phyloP scores from a whole-genome alignment of 2,888 invertebrate species.

The Acronicta alni region DNA sequence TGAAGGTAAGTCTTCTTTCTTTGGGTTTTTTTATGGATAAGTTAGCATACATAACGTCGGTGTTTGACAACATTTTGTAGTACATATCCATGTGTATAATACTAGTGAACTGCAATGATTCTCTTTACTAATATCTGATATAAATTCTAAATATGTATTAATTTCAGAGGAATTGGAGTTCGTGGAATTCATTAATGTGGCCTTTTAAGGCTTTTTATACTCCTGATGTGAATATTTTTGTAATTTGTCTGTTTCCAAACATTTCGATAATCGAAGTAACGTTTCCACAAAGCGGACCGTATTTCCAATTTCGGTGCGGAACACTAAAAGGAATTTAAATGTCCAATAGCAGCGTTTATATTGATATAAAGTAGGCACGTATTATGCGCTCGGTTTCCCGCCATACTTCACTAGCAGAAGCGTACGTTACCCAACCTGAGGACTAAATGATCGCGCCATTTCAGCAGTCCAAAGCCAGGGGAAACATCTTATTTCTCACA shows the following conservation, averaged over 20 bases:
- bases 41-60: constrained; percentile 8
- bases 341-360: constrained; percentile 42
- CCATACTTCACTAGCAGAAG: constrained; percentile 52
- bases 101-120: too few relatives aligned
- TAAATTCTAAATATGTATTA: too few relatives aligned
- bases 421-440: constrained; percentile 47
- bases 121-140: too few relatives aligned
- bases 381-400: constrained; percentile 46
- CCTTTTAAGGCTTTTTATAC: too few relatives aligned
- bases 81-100: too few relatives aligned
- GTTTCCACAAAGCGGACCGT: constrained; percentile 15
- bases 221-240: constrained; percentile 2
- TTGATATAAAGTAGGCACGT: constrained; percentile 54
- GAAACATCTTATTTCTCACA: constrained; percentile 69
- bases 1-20: constrained; percentile 31
- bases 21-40: constrained; percentile 20
- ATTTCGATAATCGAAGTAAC: constrained; percentile 2
- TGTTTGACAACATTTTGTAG: neutral
- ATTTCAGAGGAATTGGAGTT: too few relatives aligned
- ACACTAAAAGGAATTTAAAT: constrained; percentile 33
- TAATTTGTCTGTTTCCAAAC: neutral
- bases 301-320: constrained; percentile 16
- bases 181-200: too few relatives aligned
- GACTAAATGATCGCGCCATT: constrained; percentile 64
- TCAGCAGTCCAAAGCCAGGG: constrained; percentile 58